Evolutionary conservation across 2,797 vertebrate species (phyloP).

Genomic region (Eulemur albifrons): DNA sequence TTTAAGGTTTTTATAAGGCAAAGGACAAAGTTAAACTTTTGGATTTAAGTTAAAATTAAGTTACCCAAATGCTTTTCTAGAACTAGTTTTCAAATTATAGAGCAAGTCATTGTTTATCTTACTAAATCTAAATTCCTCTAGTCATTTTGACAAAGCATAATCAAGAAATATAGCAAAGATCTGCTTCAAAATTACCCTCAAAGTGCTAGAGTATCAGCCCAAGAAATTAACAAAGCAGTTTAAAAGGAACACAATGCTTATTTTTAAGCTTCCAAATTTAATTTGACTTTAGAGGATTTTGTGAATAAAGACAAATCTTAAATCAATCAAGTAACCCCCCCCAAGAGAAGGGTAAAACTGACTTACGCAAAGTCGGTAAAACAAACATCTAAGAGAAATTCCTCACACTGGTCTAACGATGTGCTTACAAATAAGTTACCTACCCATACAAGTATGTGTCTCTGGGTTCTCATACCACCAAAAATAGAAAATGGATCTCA

Average conservation of each 20-base stretch:
- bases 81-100: slow-evolving; percentile 13
- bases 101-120: background rate
- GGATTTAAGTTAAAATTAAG: slow-evolving; percentile 3
- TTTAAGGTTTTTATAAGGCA: background rate
- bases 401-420: background rate
- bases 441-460: background rate
- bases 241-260: background rate
- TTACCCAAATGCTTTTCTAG: background rate
- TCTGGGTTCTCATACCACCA: background rate
- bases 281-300: background rate
- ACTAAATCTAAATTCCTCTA: slow-evolving; percentile 17
- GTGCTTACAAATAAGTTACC: background rate
- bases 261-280: background rate
- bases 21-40: background rate
- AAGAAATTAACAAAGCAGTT: background rate
- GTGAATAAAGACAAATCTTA: background rate
- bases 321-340: slow-evolving; percentile 17
- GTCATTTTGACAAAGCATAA: background rate
- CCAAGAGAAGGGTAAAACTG: background rate
- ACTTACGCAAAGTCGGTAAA: background rate
- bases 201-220: background rate
- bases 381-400: background rate
- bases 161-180: background rate
- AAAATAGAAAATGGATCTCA: background rate
- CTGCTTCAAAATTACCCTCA: background rate